Evolutionary conservation across 1,140 invertebrate genomes (phyloP).

Genomic region (Drosophila kepulauana): DNA sequence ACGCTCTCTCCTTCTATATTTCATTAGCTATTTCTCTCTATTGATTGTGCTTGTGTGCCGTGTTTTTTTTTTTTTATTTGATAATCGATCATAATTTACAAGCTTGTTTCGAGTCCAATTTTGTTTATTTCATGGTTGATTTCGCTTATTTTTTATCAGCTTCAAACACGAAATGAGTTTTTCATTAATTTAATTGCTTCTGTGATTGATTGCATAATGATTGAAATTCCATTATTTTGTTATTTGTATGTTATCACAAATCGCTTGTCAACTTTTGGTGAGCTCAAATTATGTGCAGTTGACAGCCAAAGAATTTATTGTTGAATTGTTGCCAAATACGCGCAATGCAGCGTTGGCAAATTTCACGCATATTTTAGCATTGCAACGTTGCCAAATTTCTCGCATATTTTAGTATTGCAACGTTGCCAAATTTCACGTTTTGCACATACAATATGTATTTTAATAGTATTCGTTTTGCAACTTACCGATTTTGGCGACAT

Average conservation of each 20-base stretch:
- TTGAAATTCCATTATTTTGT: constrained; percentile 25
- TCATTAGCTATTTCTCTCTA: no score
- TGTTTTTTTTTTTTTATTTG: neutral
- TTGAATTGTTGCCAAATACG: neutral
- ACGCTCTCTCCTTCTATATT: neutral
- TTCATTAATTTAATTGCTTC: constrained; percentile 44
- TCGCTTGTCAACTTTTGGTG: neutral
- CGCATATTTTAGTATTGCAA: neutral
- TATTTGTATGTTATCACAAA: neutral
- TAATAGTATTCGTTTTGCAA: neutral
- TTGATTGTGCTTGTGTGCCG: neutral
- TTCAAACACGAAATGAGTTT: constrained; percentile 46
- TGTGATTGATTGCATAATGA: constrained; percentile 45
- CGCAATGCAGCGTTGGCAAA: no score
- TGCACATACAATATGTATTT: neutral
- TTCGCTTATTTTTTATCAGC: constrained; percentile 29
- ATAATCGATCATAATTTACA: constrained; percentile 49
- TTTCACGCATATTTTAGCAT: neutral
- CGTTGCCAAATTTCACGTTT: constrained; percentile 4
- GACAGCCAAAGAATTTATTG: no score
- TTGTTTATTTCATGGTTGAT: constrained; percentile 4
- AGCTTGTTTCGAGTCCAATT: constrained; percentile 22
- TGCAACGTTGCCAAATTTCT: constrained; percentile 5
- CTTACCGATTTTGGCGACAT: constrained; percentile 83
- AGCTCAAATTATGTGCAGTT: no score